Conservation (phyloP, 2,888 invertebrate species). For the Octonoba sinensis region DNA sequence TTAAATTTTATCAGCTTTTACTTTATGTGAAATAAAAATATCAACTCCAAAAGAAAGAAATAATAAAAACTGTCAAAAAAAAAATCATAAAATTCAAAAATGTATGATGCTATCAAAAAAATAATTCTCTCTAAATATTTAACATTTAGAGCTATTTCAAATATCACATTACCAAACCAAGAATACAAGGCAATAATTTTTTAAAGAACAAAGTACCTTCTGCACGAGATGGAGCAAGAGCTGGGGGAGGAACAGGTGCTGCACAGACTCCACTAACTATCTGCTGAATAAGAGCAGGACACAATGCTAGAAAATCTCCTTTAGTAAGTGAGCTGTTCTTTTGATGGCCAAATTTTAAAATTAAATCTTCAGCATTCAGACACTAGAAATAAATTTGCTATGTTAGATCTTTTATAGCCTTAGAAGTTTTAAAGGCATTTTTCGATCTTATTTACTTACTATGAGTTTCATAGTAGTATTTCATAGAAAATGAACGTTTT, state of each 20-base stretch:
- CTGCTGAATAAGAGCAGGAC: slow-evolving; percentile 66
- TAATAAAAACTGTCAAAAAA: too few species aligned
- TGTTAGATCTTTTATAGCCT: background rate
- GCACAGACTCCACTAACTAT: slow-evolving; percentile 60
- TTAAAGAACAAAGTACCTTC: slow-evolving; percentile 23
- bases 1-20: too few species aligned
- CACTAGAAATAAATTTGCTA: slow-evolving; percentile 37
- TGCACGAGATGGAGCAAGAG: slow-evolving; percentile 16
- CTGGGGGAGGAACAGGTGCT: slow-evolving; percentile 7
- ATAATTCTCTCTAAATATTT: too few species aligned
- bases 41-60: too few species aligned
- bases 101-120: too few species aligned
- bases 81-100: too few species aligned
- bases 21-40: too few species aligned
- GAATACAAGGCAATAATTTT: background rate
- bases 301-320: slow-evolving; percentile 58
- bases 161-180: too few species aligned
- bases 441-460: too few species aligned
- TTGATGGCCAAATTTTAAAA: slow-evolving; percentile 43
- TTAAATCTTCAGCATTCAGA: slow-evolving; percentile 40
- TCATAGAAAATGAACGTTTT: background rate
- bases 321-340: slow-evolving; percentile 31
- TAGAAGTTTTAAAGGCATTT: background rate
- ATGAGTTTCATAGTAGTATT: background rate
- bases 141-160: too few species aligned